These are phyloP conservation scores for Lissocephala sabroskyi DNA, from an alignment of 2,888 invertebrate species.

Conservation along the genomic window DNA sequence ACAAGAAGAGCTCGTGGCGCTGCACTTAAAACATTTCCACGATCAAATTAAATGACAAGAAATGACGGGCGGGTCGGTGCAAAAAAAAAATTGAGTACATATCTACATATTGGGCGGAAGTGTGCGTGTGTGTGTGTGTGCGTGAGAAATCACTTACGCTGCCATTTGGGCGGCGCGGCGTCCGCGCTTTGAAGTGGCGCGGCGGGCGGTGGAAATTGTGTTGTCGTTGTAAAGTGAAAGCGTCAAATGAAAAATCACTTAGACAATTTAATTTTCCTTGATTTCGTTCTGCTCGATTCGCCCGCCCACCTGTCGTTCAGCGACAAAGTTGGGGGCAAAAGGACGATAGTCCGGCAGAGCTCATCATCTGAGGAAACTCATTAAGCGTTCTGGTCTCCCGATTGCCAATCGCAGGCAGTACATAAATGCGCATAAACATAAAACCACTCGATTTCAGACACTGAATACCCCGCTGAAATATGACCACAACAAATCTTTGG, in stretches of 20 bases:
- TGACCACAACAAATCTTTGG: conserved; percentile 57
- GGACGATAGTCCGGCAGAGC: too few relatives aligned
- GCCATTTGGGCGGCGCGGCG: conserved; percentile 17
- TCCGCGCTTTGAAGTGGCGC: background rate
- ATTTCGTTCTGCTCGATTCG: conserved; percentile 24
- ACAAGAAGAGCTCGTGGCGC: conserved; percentile 26
- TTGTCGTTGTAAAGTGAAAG: conserved; percentile 41
- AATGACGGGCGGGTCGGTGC: background rate
- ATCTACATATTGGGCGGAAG: too few relatives aligned
- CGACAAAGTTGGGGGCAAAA: conserved; percentile 38
- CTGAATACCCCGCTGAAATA: conserved; percentile 31
- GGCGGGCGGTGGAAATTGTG: background rate
- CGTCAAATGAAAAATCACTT: conserved; percentile 66
- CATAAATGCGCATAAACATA: conserved; percentile 55
- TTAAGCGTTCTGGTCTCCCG: too few relatives aligned
- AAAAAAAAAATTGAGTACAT: conserved; percentile 49
- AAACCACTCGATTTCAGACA: conserved; percentile 44
- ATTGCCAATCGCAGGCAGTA: conserved; percentile 21
- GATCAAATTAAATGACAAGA: conserved; percentile 59
- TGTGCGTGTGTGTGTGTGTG: too few relatives aligned
- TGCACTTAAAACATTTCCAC: conserved; percentile 65
- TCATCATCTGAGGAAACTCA: too few relatives aligned
- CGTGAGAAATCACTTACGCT: conserved; percentile 51
- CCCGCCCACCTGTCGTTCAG: background rate
- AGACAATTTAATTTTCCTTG: conserved; percentile 57